Evolutionary conservation across 2,113 vertebrate genomes (phyloP).

Genomic region (Prunella fulvescens): DNA sequence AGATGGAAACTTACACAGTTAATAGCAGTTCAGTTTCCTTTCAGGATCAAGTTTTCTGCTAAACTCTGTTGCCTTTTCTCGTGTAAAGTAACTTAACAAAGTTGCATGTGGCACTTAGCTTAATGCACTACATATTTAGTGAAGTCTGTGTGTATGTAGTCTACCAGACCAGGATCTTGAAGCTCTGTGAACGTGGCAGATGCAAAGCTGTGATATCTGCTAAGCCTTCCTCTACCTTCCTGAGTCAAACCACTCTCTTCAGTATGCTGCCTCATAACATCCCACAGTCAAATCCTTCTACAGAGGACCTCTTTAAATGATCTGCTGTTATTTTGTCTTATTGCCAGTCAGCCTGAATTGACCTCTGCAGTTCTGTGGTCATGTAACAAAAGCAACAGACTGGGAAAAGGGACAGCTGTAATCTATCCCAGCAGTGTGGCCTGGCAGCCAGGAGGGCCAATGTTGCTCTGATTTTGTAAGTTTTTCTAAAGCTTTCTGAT

Average conservation of each 20-base stretch:
- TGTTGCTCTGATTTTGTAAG: no score
- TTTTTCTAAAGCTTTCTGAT: no score
- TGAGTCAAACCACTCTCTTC: not conserved
- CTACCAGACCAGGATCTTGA: not conserved
- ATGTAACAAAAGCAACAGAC: not conserved
- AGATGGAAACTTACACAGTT: not conserved
- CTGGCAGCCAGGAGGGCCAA: not conserved
- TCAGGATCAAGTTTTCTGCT: not conserved
- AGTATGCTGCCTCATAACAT: not conserved
- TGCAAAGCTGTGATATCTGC: not conserved
- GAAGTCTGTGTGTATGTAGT: not conserved
- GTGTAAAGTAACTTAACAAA: not conserved
- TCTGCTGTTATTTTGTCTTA: not conserved
- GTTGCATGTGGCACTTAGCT: not conserved
- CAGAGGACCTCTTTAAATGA: not conserved
- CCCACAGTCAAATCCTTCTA: not conserved
- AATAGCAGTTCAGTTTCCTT: not conserved
- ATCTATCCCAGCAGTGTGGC: not conserved
- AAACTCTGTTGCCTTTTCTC: not conserved
- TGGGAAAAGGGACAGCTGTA: not conserved
- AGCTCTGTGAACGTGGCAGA: not conserved
- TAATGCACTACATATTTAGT: rapidly evolving
- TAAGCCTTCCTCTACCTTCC: not conserved
- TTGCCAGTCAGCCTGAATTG: not conserved
- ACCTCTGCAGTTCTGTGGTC: not conserved